phyloP scores from a whole-genome alignment of 1,140 invertebrate species.

The Hylyphantes graminicola region DNA sequence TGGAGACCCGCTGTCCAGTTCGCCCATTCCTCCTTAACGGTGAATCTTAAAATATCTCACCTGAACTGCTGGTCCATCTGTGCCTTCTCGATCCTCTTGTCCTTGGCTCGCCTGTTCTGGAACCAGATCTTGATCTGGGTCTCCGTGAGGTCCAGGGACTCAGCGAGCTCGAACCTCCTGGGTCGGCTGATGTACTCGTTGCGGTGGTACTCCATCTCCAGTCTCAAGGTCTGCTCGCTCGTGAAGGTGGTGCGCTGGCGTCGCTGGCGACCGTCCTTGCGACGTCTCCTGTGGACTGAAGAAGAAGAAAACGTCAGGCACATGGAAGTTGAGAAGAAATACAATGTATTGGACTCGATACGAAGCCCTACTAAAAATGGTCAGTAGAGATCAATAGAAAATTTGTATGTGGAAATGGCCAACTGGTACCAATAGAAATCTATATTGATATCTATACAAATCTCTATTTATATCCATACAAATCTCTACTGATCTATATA shows the following conservation, averaged over 20 bases:
- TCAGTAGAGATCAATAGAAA: too few relatives aligned
- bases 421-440: too few relatives aligned
- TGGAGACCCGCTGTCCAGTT: too few relatives aligned
- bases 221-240: slow-evolving; percentile 87
- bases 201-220: slow-evolving; percentile 87
- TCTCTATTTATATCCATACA: too few relatives aligned
- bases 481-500: too few relatives aligned
- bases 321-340: background rate
- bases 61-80: slow-evolving; percentile 94
- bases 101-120: slow-evolving; percentile 92
- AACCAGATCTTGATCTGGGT: slow-evolving; percentile 97
- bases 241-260: slow-evolving; percentile 94
- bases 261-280: slow-evolving; percentile 85
- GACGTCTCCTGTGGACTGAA: slow-evolving; percentile 82
- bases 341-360: too few relatives aligned
- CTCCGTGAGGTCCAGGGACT: slow-evolving; percentile 83
- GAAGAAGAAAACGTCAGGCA: slow-evolving; percentile 23
- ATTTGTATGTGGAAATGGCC: too few relatives aligned
- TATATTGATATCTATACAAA: too few relatives aligned
- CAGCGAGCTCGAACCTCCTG: slow-evolving; percentile 86
- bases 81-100: slow-evolving; percentile 95
- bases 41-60: slow-evolving; percentile 69
- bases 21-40: too few relatives aligned
- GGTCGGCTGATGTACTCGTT: slow-evolving; percentile 84
- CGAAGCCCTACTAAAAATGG: too few relatives aligned